A percentile compares a stretch with the other conserved stretches of the same genome.
These are phyloP conservation scores for Podabrus alpinus DNA, from an alignment of 2,888 invertebrate species.

Conservation along the genomic window DNA sequence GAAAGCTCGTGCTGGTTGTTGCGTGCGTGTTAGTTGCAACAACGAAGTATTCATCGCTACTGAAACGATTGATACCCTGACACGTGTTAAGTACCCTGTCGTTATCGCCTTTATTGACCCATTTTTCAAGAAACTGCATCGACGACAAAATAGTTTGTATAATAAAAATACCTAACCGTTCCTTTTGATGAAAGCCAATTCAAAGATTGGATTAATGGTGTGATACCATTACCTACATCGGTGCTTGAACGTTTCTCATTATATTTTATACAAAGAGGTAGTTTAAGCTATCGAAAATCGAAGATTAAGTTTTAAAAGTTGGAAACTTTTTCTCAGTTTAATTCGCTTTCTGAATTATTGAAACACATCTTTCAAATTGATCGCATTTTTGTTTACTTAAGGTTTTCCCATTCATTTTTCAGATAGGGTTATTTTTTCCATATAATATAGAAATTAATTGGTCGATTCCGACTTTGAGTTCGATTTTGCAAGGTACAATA, in stretches of 20 bases:
- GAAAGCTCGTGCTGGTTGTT: constrained; percentile 28
- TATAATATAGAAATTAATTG: not conserved
- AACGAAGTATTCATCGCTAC: constrained; percentile 22
- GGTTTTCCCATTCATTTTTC: not conserved
- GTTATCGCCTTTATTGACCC: constrained; percentile 45
- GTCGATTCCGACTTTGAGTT: too few species aligned
- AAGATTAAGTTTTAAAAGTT: not conserved
- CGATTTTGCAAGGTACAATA: too few species aligned
- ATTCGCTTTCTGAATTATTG: not conserved
- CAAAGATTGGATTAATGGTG: not conserved
- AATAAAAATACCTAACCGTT: not conserved
- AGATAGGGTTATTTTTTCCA: not conserved
- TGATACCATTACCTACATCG: not conserved
- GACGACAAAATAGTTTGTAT: constrained; percentile 6
- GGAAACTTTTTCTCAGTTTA: not conserved
- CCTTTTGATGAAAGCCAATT: not conserved
- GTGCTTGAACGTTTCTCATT: not conserved
- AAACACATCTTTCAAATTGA: not conserved
- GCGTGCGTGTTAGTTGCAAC: constrained; percentile 34
- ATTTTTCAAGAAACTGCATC: constrained; percentile 41
- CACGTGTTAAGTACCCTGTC: constrained; percentile 46
- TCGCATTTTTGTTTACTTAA: not conserved
- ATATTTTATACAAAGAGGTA: not conserved
- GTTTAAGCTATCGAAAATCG: not conserved
- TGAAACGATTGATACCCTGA: constrained; percentile 43